Base-by-base conservation (phyloP, 2,113 vertebrate genomes). In the Sinocyclocheilus rhinocerous region DNA sequence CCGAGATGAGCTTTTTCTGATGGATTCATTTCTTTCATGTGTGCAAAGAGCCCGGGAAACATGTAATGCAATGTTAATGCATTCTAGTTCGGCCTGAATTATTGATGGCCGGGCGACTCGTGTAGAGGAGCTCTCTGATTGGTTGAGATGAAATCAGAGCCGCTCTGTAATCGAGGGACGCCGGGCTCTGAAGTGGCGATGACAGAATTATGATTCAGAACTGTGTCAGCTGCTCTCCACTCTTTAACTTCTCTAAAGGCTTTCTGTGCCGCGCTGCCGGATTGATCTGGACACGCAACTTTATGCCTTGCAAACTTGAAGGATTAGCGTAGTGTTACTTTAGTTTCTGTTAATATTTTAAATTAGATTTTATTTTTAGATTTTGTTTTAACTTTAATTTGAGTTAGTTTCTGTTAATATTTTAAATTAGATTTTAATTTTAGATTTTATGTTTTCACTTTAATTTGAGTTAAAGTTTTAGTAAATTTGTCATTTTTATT, bases 71-170 rank as follows among this genome's bases (percentile, higher is more conserved):
- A 91, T 92, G 90, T 92, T 93, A 93, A 90, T 91, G 88, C 92
- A 88, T 6, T 89, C 87, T 94, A 94, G 95, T 95, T 93, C 93
- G 94, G 39, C 92, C 88, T 92, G 92, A 93, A 93, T 85, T 89
- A 94, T 92, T 89, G 85, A 90, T 89, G 92, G 88, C 77, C 36
- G 89, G 55, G 88, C 77, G 52, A n/a, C 76, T 39, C 52, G 5
- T 6, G 76, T 22, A 1, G 2, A 70, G 70, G 18, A 73, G 8
- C 67, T 36, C 29, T 36, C 16, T 33, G 76, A 77, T 33, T 11
- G 42, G 55, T 33, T 20, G 24, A 33, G 18, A 79, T 79, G 8
- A 20, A 78, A 59, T 78, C 76, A 59, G 10, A 55, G 18, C 65
- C 65, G 20, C 5, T 57, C 33, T 57, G 18, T 55, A 78, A 78